phyloP scores from a whole-genome alignment of 2,797 vertebrate species.

The Acanthornis magna region DNA sequence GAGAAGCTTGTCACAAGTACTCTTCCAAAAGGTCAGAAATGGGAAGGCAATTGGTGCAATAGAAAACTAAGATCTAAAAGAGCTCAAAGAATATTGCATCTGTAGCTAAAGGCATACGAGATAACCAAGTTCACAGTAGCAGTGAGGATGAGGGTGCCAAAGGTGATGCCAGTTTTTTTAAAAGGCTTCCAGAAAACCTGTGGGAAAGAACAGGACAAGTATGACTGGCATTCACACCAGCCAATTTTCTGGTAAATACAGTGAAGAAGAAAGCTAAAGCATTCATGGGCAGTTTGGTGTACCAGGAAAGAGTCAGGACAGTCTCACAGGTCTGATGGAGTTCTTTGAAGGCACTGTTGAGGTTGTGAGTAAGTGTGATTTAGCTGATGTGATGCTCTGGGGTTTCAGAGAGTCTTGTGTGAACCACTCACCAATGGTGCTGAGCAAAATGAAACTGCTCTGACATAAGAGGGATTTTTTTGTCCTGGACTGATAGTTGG shows the following conservation, averaged over 20 bases:
- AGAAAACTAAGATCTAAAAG: background rate
- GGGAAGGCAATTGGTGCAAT: background rate
- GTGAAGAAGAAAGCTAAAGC: background rate
- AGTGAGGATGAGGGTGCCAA: background rate
- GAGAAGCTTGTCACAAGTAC: background rate
- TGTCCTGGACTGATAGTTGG: background rate
- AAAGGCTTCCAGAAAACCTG: background rate
- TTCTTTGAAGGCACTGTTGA: background rate
- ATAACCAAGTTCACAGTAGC: background rate
- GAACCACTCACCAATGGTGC: background rate
- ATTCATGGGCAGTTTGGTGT: background rate
- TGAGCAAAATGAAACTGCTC: constrained; percentile 36
- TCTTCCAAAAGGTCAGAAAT: background rate
- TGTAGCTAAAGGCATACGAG: background rate
- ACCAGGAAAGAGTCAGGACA: background rate
- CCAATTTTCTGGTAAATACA: background rate
- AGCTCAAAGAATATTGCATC: background rate
- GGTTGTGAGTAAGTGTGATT: background rate
- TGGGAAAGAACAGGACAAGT: background rate
- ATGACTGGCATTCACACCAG: background rate
- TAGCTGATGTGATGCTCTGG: background rate
- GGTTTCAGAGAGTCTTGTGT: background rate
- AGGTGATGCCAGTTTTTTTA: background rate
- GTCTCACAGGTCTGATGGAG: background rate
- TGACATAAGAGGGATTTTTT: constrained; percentile 4